Evolutionary conservation across 1,140 invertebrate genomes (phyloP).

Genomic region (Dinoponera quadriceps): DNA sequence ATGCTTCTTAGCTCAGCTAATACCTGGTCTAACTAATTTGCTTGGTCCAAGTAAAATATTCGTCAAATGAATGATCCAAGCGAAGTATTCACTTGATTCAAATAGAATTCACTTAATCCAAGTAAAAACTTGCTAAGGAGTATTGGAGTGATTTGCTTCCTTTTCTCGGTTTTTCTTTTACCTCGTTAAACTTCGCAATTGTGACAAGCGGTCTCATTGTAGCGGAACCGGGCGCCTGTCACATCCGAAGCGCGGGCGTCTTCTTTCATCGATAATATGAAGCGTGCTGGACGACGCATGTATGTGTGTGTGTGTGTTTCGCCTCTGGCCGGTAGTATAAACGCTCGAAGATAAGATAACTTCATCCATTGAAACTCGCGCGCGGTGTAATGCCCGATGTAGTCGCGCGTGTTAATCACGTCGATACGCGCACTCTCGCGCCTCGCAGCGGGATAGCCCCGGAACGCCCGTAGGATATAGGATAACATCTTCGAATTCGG

Average conservation of each 20-base stretch:
- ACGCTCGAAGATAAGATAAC: constrained; percentile 40
- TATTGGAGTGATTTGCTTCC: neutral
- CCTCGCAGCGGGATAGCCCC: constrained; percentile 5
- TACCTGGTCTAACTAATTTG: no score
- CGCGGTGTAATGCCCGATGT: constrained; percentile 30
- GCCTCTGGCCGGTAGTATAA: constrained; percentile 18
- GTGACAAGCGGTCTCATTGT: neutral
- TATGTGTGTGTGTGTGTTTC: constrained; percentile 5
- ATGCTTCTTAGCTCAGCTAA: no score
- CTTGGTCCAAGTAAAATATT: no score
- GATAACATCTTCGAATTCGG: neutral
- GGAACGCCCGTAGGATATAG: neutral
- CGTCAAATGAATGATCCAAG: no score
- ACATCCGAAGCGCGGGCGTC: constrained; percentile 1
- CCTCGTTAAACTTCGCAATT: neutral
- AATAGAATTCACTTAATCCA: no score
- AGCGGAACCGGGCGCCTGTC: neutral
- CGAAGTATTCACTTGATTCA: no score
- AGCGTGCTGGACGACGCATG: neutral
- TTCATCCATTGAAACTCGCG: constrained; percentile 19
- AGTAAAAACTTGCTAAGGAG: no score
- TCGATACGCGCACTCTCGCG: neutral
- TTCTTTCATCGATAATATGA: constrained; percentile 13
- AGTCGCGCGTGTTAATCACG: constrained; percentile 29
- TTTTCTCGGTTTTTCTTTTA: neutral